These are phyloP conservation scores for Cremastinae sp. DNA, from an alignment of 2,888 invertebrate species.

Conservation along the genomic window DNA sequence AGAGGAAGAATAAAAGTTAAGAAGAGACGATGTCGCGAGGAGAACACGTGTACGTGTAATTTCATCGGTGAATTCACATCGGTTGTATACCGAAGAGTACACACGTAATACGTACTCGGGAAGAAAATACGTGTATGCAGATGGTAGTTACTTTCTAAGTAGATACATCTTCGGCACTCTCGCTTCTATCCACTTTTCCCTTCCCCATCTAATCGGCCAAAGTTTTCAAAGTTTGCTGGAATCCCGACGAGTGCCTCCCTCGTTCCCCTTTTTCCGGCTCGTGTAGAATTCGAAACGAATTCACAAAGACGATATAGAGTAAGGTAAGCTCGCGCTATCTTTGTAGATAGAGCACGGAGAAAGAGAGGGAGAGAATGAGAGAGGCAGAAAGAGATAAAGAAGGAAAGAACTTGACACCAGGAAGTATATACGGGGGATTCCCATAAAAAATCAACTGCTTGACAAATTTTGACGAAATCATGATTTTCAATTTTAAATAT, in stretches of 20 bases:
- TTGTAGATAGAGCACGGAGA: neutral
- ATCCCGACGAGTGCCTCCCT: neutral
- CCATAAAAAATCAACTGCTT: too few species aligned
- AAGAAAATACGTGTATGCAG: constrained; percentile 19
- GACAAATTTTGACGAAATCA: too few species aligned
- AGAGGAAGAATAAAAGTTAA: too few species aligned
- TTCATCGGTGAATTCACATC: constrained; percentile 7
- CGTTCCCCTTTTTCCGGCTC: neutral
- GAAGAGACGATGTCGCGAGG: too few species aligned
- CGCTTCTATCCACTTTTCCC: neutral
- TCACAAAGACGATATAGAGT: constrained; percentile 27
- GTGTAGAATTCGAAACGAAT: constrained; percentile 54
- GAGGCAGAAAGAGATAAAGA: too few species aligned
- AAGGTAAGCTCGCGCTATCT: constrained; percentile 6
- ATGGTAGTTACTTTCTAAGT: constrained; percentile 53
- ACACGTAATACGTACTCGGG: constrained; percentile 18
- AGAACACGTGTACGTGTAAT: neutral
- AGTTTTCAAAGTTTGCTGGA: constrained; percentile 40
- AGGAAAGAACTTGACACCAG: too few species aligned
- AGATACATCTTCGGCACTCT: constrained; percentile 43
- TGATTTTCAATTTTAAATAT: too few species aligned
- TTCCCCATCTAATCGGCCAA: constrained; percentile 22
- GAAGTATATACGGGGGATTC: too few species aligned
- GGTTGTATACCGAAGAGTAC: constrained; percentile 10
- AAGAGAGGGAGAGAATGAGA: constrained; percentile 12